A percentile compares a stretch with the other conserved stretches of the same genome.
Conservation (phyloP, 2,888 invertebrate genomes). For the Troglohyphantes excavatus region DNA sequence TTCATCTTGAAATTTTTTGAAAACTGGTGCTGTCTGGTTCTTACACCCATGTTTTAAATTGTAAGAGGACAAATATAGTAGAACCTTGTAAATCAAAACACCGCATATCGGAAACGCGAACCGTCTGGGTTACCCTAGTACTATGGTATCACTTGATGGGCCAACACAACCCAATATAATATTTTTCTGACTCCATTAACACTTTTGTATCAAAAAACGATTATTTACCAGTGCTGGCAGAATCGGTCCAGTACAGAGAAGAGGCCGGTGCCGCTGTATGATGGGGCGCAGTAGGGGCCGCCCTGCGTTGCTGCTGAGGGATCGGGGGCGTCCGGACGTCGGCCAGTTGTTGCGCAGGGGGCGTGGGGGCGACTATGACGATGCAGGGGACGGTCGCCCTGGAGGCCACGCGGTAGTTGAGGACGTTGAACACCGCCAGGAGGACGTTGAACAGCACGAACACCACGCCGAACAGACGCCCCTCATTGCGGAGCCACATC, state of each 20-base stretch:
- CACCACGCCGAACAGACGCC: constrained; percentile 77
- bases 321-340: background rate
- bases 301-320: background rate
- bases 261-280: background rate
- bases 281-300: background rate
- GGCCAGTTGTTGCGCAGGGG: constrained; percentile 1
- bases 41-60: no score
- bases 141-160: no score
- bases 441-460: constrained; percentile 79
- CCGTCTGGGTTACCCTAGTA: no score
- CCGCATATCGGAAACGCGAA: no score
- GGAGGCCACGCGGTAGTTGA: constrained; percentile 75
- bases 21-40: no score
- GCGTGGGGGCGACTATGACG: constrained; percentile 74
- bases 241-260: constrained; percentile 14
- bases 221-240: background rate
- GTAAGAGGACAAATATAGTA: no score
- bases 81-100: no score
- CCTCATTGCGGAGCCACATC: constrained; percentile 77
- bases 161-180: no score
- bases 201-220: background rate
- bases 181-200: no score
- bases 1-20: no score
- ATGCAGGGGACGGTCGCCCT: constrained; percentile 70
- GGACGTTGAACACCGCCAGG: constrained; percentile 79